Base-by-base conservation (phyloP, 2,888 invertebrate species). In the Aporophyla lueneburgensis region DNA sequence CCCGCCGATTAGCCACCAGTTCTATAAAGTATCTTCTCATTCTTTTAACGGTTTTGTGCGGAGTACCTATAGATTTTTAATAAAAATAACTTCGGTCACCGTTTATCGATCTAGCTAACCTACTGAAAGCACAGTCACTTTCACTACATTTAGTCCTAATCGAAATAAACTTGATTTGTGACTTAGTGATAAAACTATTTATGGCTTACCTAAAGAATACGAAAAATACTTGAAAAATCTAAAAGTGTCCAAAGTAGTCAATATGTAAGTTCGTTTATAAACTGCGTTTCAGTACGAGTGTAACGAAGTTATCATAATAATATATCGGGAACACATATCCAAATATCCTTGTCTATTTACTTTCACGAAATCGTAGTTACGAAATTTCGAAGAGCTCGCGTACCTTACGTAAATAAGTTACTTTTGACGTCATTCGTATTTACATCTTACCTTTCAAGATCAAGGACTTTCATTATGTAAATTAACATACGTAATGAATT, bases 401-500 rank as follows among this genome's bases (percentile, higher is more conserved):
- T 76, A 59, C 63, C 53, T 70, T 78, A 75, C 62, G 40, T 77
- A 67, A 74, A 70, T 81, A 65, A 74, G 63, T 77, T 71, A 66
- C 54, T 75, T 63, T 81, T 78, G 68, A 84, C 74, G 81, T 84
- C 76, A 77, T 56, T 49, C 16, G 51, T 71, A 81, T 78, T 84
- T 68, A 69, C 65, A 81, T 83, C 40, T 54, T 33, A 33, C 33
- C 63, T 58, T 78, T 71, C 62, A 81, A 73, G 77, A 63, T 51
- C 46, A 46, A 65, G 61, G 61, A 59, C 9, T 71, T 86, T 82
- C 21, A 59, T 54, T 19, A 74, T 16, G 24, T 69, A 61, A 83
- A 63, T 63, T 49, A 69, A 62, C 33, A 54, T 75, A 62, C 33
- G 5, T 75, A 54, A 56, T 65, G 62, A 54, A 62, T 7, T 19